Conservation (phyloP, 2,113 vertebrate genomes). For the Zootoca vivipara region DNA sequence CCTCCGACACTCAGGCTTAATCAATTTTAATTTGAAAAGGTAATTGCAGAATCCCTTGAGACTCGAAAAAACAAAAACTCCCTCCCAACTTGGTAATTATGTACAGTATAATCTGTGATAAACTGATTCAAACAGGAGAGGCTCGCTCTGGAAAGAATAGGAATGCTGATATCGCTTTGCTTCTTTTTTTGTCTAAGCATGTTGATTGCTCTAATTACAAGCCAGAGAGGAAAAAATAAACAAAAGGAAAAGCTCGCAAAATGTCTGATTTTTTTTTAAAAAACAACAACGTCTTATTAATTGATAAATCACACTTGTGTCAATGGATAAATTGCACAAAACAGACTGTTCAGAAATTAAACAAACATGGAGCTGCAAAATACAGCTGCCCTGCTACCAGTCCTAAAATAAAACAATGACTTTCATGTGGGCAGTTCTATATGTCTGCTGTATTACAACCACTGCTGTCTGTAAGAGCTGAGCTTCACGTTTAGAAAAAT, state of each 20-base stretch:
- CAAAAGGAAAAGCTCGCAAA: conserved; percentile 34
- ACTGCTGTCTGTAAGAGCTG: not conserved
- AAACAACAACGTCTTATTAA: conserved; percentile 1
- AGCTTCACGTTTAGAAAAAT: not conserved
- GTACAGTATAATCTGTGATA: conserved; percentile 32
- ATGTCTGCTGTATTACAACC: not conserved
- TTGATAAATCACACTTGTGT: not conserved
- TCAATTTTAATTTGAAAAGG: conserved; percentile 51
- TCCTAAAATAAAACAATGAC: not conserved
- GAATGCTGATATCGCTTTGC: conserved; percentile 32
- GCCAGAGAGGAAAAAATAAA: conserved; percentile 31
- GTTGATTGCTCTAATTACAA: conserved; percentile 15
- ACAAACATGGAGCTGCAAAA: not conserved
- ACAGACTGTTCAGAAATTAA: not conserved
- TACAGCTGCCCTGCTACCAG: not conserved
- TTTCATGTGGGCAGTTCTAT: not conserved
- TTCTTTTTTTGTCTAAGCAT: conserved; percentile 39
- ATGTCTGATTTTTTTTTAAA: not conserved
- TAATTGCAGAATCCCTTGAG: conserved; percentile 34
- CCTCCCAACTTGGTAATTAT: conserved; percentile 40
- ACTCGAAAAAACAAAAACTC: conserved; percentile 1
- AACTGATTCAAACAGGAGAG: conserved; percentile 40
- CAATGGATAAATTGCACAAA: not conserved
- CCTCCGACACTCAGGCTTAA: conserved; percentile 6
- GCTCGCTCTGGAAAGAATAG: conserved; percentile 23